Base-by-base conservation (phyloP, 2,113 vertebrate species). In the Podiceps cristatus region DNA sequence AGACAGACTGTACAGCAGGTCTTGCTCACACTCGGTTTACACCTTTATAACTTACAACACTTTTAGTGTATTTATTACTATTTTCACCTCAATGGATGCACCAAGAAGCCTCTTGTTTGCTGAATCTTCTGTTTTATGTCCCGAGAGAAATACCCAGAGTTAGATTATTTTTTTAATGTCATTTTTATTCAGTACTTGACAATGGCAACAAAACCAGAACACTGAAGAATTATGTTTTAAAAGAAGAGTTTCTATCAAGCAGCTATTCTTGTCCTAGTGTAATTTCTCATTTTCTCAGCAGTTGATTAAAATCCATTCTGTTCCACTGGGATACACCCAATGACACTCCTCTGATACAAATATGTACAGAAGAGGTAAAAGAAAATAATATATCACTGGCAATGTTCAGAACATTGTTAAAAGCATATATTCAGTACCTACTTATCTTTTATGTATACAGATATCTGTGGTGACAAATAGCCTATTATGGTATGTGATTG, bases 231-330 rank as follows among this genome's bases (percentile, higher is more conserved):
- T 95, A 50, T 31, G 84, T 67, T 79, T 95, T 90, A 89, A 96
- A 87, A 89, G 45, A 90, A 77, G 22, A 93, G 84, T 79, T 97
- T 97, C 91, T 66, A 69, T 66, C 75, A 44, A 69, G 81, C 50
- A 80, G 71, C 93, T 72, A n/a, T 93, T 97, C 92, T 87, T 60
- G 37, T 63, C 69, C 91, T 40, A 31, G 27, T 73, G 50, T 33
- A 77, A 56, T 86, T 87, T 79, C 86, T 97, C 93, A 91, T 96
- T 97, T 98, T 96, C 94, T 88, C 95, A 95, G 88, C 58, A 37
- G 60, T 55, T 97, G 88, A 97, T 97, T 97, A 96, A 77, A 98
- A 97, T 86, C 76, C 74, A 68, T 97, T 94, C 66, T 53, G 56
- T 96, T 97, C 88, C 87, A 45, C 87, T 59, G 67, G 62, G 74